Base-by-base conservation (phyloP, 2,888 invertebrate genomes). In the Nebria salina region DNA sequence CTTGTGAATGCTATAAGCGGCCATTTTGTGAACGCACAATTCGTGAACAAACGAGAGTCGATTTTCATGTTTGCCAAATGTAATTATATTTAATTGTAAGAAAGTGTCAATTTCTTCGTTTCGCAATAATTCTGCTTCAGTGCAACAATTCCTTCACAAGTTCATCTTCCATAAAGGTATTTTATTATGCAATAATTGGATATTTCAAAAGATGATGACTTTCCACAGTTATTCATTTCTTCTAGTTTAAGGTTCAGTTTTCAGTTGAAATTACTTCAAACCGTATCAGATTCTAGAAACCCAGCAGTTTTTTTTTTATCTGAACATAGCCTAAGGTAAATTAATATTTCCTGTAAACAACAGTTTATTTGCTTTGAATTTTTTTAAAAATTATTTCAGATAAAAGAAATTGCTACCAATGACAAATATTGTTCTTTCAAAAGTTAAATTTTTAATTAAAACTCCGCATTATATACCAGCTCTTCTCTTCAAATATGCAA, bases 161-260 rank as follows among this genome's bases (percentile, higher is more conserved):
- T 79, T 64, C 79, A 75, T 79, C 54, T 79, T 54, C 54, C 75
- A n/a, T 77, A 42, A 79, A 70, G 75, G 79, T 26, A 20, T 75
- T 79, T 79, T 75, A 75, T 79, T 75, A 79, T 75, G 43, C 75
- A 13, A 75, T 79, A 79, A 79, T 79, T 79, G 79, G 79, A 79
- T 79, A 79, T 79, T 79, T 79, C 74, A 75, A 74, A 54, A 11
- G 11, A 54, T 8, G 54, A 54, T 54, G 54, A 54, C 13, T 54
- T 54, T 54, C 54, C 8, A 8, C 13, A 54, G 54, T 25, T 75
- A 54, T 65, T 79, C 74, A 79, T 79, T 79, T 75, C 68, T 68
- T 68, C 66, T 68, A 75, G 68, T 68, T 75, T 42, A 79, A 43
- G 74, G 68, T 54, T 54, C 68, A 66, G 75, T 68, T 74, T 73